These are phyloP conservation scores for Papio anubis DNA, from an alignment of 2,113 vertebrate genomes.

Conservation along the genomic window DNA sequence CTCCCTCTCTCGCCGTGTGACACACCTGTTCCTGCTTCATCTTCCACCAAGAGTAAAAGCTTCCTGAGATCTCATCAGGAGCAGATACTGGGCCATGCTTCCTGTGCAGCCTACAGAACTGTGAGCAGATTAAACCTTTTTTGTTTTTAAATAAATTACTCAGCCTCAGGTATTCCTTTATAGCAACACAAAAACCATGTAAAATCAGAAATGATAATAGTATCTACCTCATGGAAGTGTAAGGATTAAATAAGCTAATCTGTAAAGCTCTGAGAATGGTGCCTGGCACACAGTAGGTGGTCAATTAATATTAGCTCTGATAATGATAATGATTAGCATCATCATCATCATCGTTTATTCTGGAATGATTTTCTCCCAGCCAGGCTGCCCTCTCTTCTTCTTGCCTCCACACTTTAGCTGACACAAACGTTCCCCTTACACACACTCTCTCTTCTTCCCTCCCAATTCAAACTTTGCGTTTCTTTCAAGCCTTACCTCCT, in stretches of 20 bases:
- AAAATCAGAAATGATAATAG: neutral
- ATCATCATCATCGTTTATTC: neutral
- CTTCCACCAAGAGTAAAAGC: no score
- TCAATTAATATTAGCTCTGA: neutral
- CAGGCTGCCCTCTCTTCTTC: neutral
- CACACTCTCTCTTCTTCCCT: neutral
- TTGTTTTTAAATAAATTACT: no score
- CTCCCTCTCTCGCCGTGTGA: no score
- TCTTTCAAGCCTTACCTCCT: neutral
- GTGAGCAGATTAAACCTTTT: no score
- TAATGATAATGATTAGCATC: neutral
- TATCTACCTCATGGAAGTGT: no score
- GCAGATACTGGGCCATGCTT: no score
- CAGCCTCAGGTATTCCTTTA: no score
- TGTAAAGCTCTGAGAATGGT: neutral
- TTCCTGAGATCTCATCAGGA: no score
- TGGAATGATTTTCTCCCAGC: neutral
- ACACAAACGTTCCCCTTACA: neutral
- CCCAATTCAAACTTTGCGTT: neutral
- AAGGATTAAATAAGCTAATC: neutral
- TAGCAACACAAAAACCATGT: no score
- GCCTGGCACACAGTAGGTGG: neutral
- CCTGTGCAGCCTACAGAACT: no score
- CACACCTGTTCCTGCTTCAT: no score
- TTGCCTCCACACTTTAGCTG: neutral